Evolutionary conservation across 2,888 invertebrate species (phyloP).

Genomic region (Microplitis deprimator): DNA sequence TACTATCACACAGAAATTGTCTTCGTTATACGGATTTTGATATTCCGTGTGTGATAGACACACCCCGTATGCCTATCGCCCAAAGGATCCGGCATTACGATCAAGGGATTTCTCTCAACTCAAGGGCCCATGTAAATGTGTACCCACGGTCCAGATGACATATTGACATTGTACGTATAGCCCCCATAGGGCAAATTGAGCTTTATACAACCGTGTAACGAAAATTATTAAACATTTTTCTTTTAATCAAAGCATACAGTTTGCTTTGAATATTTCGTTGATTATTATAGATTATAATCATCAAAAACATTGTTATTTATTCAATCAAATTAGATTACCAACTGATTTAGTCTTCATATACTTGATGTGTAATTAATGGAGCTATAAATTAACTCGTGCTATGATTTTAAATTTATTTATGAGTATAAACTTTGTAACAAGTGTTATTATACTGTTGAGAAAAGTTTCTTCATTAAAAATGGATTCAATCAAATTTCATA

Average conservation of each 20-base stretch:
- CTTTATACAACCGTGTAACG: conserved; percentile 1
- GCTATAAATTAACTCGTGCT: too few species aligned
- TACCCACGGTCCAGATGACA: conserved; percentile 27
- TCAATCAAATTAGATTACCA: too few species aligned
- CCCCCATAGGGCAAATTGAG: conserved; percentile 13
- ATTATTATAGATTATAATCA: too few species aligned
- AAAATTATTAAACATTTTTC: conserved; percentile 16
- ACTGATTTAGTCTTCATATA: too few species aligned
- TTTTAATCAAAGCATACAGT: background rate
- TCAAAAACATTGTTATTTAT: too few species aligned
- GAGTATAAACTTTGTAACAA: too few species aligned
- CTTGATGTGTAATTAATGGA: too few species aligned
- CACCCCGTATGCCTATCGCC: conserved; percentile 1
- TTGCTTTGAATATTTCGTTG: background rate
- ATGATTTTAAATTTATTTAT: too few species aligned
- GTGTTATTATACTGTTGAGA: too few species aligned
- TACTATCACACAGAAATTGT: background rate
- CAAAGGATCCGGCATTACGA: conserved; percentile 19
- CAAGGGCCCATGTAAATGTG: conserved; percentile 32
- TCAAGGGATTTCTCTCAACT: conserved; percentile 17
- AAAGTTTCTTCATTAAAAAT: too few species aligned
- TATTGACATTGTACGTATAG: conserved; percentile 24
- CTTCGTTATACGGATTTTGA: conserved; percentile 5
- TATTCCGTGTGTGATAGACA: conserved; percentile 26
- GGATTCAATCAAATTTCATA: too few species aligned